Evolutionary conservation across 2,797 vertebrate species (phyloP), one percentile per base, ranked within the genome.

Genomic region (Acrossocheilus fasciatus): DNA sequence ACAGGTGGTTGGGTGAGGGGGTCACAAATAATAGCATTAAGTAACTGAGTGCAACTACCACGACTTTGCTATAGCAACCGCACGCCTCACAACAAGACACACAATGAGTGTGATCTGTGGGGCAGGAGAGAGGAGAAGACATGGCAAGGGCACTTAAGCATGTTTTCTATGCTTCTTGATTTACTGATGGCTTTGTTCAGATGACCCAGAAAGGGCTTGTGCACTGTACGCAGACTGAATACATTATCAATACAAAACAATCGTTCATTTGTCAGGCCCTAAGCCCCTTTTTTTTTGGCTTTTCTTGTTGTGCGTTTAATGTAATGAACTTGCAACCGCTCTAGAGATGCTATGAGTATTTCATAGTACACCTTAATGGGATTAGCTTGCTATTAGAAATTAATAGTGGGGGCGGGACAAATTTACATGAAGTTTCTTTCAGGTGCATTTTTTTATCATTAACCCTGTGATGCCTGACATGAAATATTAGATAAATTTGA

Each of bases 31-130:
- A 90, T 90, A 84, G 88, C 87, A 88, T 90, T 84, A 84, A 91
- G 89, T 91, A 92, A 90, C 89, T 89, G 85, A 92, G 90, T 88
- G 88, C 89, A 90, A 90, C 88, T 87, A 87, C 78, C 84, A 87
- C 84, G 34, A 85, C 88, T 91, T 91, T 70, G 84, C 90, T 90
- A 92, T 91, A 84, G 89, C 88, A 91, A 90, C 90, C 79, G 62
- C 87, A 89, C 87, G 43, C 85, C 77, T 77, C 88, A 90, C 84
- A 91, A 91, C 89, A 91, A 86, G 87, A 50, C 85, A 87, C 84
- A 88, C 91, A 89, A 90, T 90, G 81, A 88, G 80, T 36, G 62
- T 85, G 75, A 84, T 69, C 30, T 85, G 83, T 83, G 77, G 86
- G 72, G 84, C 77, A 86, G 81, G 84, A 70, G 54, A 78, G 59